phyloP scores from a whole-genome alignment of 2,797 vertebrate species.

The Bucorvus abyssinicus region DNA sequence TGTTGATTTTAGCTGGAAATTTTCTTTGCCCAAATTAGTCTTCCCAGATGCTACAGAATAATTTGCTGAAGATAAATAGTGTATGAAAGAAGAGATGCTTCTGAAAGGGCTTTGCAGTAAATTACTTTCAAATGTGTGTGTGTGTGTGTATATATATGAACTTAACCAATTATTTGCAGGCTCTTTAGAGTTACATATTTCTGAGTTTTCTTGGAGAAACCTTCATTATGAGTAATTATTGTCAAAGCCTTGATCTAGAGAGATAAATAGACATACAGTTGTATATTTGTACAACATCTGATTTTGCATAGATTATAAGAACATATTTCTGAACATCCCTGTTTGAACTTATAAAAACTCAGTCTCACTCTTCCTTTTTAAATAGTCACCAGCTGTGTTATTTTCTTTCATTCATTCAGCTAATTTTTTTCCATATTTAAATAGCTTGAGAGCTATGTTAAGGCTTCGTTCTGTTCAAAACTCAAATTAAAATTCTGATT shows the following conservation, averaged over 20 bases:
- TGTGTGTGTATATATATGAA: neutral
- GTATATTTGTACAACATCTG: constrained; percentile 43
- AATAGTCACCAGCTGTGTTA: constrained; percentile 59
- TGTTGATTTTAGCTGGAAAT: constrained; percentile 29
- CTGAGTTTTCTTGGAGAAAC: neutral
- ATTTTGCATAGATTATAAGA: constrained; percentile 22
- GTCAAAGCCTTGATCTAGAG: neutral
- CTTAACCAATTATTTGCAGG: neutral
- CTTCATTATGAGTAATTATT: constrained; percentile 47
- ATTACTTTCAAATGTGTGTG: neutral
- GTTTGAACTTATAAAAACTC: constrained; percentile 33
- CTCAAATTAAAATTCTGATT: constrained; percentile 50
- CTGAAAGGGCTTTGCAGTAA: neutral
- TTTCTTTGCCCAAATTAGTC: constrained; percentile 18
- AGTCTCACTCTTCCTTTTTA: constrained; percentile 24
- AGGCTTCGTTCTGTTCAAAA: constrained; percentile 49
- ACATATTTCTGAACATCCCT: constrained; percentile 35
- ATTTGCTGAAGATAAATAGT: constrained; percentile 26
- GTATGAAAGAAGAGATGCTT: neutral
- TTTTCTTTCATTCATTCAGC: constrained; percentile 56
- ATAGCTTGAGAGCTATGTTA: constrained; percentile 45
- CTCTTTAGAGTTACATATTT: neutral
- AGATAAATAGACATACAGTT: constrained; percentile 15
- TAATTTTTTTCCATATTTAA: constrained; percentile 53
- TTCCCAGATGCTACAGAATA: constrained; percentile 37